Evolutionary conservation across 2,888 invertebrate genomes (phyloP).

Genomic region (Ophonus ardosiacus): DNA sequence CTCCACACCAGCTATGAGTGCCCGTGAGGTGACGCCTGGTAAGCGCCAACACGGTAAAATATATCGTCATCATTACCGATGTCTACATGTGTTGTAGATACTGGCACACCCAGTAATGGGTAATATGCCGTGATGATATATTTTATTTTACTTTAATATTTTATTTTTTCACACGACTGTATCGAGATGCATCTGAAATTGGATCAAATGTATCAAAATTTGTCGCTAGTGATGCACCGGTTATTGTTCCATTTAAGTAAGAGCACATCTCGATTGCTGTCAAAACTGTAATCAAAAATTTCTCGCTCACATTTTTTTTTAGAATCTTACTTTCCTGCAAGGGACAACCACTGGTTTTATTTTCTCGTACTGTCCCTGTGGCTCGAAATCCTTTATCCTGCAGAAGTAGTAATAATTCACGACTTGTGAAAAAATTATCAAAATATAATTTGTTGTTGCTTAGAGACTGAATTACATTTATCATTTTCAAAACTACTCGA

Average conservation of each 20-base stretch:
- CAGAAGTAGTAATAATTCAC: background rate
- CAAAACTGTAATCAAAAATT: background rate
- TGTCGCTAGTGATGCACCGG: background rate
- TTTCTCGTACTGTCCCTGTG: slow-evolving; percentile 15
- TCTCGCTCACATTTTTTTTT: slow-evolving; percentile 3
- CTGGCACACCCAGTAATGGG: no score
- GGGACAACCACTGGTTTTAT: background rate
- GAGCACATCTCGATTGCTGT: background rate
- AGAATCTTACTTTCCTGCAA: slow-evolving; percentile 4
- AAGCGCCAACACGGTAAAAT: no score
- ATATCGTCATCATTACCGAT: no score
- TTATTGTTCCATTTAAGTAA: slow-evolving; percentile 1
- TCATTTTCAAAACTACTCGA: background rate
- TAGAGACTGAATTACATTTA: background rate
- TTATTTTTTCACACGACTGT: background rate
- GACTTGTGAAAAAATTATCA: background rate
- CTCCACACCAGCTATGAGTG: no score
- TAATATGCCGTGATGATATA: no score
- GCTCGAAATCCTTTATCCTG: slow-evolving; percentile 4
- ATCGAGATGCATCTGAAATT: background rate
- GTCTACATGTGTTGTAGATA: no score
- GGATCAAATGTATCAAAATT: background rate
- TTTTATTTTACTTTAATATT: background rate
- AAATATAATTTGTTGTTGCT: background rate
- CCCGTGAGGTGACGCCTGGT: no score